A percentile compares a stretch with the other conserved stretches of the same genome.
These are phyloP conservation scores for Mechanitis mazaeus DNA, from an alignment of 2,888 invertebrate genomes.

Conservation along the genomic window DNA sequence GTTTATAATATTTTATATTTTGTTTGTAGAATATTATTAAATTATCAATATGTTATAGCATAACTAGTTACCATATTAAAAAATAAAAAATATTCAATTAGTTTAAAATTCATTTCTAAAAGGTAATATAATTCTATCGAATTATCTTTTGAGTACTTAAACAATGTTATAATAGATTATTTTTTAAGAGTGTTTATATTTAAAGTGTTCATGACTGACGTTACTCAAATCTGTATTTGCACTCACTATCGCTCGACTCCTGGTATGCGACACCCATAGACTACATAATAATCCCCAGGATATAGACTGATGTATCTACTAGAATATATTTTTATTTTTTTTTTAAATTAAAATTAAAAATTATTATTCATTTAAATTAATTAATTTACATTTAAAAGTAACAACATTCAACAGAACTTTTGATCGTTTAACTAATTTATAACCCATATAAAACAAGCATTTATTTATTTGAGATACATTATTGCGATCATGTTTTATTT, in stretches of 20 bases:
- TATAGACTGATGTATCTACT: slow-evolving; percentile 48
- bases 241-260: slow-evolving; percentile 58
- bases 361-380: not conserved
- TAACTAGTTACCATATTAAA: too few species aligned
- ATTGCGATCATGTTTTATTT: not conserved
- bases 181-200: slow-evolving; percentile 10
- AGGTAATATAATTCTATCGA: too few species aligned
- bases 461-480: not conserved
- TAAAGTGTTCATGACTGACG: slow-evolving; percentile 46
- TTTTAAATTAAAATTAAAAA: too few species aligned
- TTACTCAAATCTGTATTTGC: slow-evolving; percentile 62
- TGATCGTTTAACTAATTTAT: not conserved
- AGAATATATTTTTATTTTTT: slow-evolving; percentile 34
- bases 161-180: too few species aligned
- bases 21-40: too few species aligned
- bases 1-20: too few species aligned
- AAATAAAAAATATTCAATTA: too few species aligned
- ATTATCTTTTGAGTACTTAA: too few species aligned
- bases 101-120: too few species aligned
- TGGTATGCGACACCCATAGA: slow-evolving; percentile 64
- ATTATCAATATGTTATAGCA: too few species aligned
- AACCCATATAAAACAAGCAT: not conserved
- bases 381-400: slow-evolving; percentile 6
- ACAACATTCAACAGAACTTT: not conserved
- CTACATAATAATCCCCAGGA: slow-evolving; percentile 47